These are phyloP conservation scores for Neoscelio sp. DNA, from an alignment of 2,888 invertebrate species.

Conservation along the genomic window DNA sequence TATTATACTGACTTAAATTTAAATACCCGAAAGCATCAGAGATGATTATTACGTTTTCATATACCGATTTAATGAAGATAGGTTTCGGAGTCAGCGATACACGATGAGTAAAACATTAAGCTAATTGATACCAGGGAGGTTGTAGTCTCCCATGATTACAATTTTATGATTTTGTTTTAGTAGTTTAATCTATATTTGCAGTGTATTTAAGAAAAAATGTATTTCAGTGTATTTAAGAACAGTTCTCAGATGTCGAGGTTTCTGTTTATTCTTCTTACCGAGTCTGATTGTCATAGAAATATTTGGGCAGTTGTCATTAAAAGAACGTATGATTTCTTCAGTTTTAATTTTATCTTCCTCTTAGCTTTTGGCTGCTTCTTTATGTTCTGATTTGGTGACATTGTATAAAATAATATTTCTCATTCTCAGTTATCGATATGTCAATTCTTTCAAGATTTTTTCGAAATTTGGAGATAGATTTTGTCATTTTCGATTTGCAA, in stretches of 20 bases:
- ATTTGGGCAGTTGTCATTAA: background rate
- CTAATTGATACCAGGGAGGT: slow-evolving; percentile 1
- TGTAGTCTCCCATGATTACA: background rate
- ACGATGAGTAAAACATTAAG: background rate
- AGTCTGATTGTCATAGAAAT: background rate
- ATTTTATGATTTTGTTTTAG: background rate
- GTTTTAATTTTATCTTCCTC: too few relatives aligned
- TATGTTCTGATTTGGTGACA: background rate
- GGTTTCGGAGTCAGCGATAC: background rate
- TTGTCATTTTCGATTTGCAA: too few relatives aligned
- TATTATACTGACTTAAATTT: background rate
- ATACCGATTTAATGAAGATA: background rate
- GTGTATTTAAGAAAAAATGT: too few relatives aligned
- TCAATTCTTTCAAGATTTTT: too few relatives aligned
- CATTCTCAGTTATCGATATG: background rate
- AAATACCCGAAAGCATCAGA: background rate
- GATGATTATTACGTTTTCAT: background rate
- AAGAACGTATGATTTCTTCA: background rate
- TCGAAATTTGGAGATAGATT: too few relatives aligned
- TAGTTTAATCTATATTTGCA: too few relatives aligned
- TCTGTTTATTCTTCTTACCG: background rate
- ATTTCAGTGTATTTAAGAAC: background rate
- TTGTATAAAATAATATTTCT: slow-evolving; percentile 2
- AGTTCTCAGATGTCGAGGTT: background rate
- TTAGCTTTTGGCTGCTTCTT: too few relatives aligned